Conservation (phyloP, 2,113 vertebrate species). For the Dendrocopos noguchii region DNA sequence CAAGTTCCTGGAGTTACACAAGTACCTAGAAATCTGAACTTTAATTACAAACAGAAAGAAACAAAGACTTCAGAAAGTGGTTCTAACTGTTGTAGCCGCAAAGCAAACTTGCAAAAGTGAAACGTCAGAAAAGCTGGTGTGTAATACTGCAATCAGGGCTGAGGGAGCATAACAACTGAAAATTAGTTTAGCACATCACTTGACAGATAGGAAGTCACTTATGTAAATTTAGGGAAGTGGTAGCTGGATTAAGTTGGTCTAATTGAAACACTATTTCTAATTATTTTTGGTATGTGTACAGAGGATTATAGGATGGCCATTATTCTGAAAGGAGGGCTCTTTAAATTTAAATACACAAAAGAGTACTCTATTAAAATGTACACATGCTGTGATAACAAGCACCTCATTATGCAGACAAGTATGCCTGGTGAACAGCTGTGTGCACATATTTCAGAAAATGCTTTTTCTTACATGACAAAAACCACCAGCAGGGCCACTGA, state of each 20-base stretch:
- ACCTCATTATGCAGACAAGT: constrained; percentile 8
- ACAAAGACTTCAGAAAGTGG: neutral
- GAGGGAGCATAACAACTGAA: constrained; percentile 23
- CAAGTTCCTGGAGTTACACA: neutral
- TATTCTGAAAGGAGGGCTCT: constrained; percentile 37
- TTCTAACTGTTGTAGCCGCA: neutral
- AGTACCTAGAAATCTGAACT: constrained; percentile 25
- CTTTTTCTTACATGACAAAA: neutral
- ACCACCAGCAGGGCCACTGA: neutral
- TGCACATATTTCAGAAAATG: neutral
- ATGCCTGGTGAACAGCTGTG: constrained; percentile 4
- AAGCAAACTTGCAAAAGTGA: constrained; percentile 1
- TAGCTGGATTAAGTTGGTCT: constrained; percentile 50
- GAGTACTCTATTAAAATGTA: constrained; percentile 24
- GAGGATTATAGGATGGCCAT: constrained; percentile 17
- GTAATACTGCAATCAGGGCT: constrained; percentile 38
- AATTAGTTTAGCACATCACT: constrained; percentile 42
- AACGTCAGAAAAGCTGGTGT: neutral
- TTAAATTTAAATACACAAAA: constrained; percentile 40
- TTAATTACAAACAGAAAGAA: constrained; percentile 2
- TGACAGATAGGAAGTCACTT: constrained; percentile 56
- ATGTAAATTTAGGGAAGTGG: constrained; percentile 56
- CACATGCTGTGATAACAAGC: constrained; percentile 46
- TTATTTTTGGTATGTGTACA: constrained; percentile 12
- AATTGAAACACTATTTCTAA: constrained; percentile 46